phyloP scores from a whole-genome alignment of 2,888 invertebrate species.

The Andrena marginata region DNA sequence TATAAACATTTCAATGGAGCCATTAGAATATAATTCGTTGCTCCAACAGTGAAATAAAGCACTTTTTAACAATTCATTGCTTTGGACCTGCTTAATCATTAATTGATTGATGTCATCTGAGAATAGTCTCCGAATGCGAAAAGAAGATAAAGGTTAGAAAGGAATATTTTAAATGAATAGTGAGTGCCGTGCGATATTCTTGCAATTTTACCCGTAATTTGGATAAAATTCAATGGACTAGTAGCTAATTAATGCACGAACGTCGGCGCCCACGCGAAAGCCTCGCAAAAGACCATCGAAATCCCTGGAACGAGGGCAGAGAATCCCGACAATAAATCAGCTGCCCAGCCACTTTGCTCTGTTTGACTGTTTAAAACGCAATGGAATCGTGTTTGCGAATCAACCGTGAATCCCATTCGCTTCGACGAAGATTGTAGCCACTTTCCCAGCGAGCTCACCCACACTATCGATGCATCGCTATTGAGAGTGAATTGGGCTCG shows the following conservation, averaged over 20 bases:
- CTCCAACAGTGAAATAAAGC: too few relatives aligned
- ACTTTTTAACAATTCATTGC: too few relatives aligned
- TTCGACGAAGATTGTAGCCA: slow-evolving; percentile 43
- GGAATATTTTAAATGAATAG: background rate
- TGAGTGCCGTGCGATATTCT: background rate
- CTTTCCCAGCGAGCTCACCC: slow-evolving; percentile 21
- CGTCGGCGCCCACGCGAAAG: background rate
- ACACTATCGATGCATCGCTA: slow-evolving; percentile 35
- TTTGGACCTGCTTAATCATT: background rate
- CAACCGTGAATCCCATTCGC: slow-evolving; percentile 43
- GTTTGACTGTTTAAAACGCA: slow-evolving; percentile 61
- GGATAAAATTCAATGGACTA: background rate
- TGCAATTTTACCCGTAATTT: background rate
- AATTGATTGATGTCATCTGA: background rate
- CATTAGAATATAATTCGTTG: background rate
- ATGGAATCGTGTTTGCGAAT: slow-evolving; percentile 60
- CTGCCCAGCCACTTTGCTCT: slow-evolving; percentile 54
- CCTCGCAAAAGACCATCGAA: background rate
- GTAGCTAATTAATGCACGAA: background rate
- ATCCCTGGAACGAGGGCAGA: slow-evolving; percentile 19
- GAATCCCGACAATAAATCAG: slow-evolving; percentile 59
- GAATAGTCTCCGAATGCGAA: background rate
- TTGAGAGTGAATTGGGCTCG: slow-evolving; percentile 30
- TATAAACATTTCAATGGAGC: background rate
- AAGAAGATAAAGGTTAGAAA: background rate